Evolutionary conservation across 2,888 invertebrate genomes (phyloP).

Genomic region (Cephus nigrinus): DNA sequence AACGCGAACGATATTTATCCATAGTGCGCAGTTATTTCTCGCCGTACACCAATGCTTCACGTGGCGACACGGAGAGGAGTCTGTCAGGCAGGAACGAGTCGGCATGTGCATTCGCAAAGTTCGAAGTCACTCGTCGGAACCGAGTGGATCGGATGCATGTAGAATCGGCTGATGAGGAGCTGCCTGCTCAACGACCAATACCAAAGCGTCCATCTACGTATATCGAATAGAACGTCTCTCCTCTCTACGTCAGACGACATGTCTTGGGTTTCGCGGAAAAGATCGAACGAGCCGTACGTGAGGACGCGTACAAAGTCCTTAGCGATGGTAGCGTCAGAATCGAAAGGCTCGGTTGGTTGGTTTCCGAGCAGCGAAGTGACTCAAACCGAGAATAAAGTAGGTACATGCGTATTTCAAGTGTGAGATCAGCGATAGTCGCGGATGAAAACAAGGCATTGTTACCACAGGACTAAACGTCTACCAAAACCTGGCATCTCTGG

Average conservation of each 20-base stretch:
- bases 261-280: slow-evolving; percentile 58
- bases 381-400: neutral
- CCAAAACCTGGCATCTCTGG: neutral
- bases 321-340: neutral
- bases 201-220: slow-evolving; percentile 21
- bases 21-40: neutral
- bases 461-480: neutral
- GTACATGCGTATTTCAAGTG: neutral
- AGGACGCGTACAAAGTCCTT: slow-evolving; percentile 52
- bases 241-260: slow-evolving; percentile 48
- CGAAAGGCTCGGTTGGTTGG: neutral
- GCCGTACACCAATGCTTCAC: neutral
- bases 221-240: slow-evolving; percentile 45
- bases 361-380: neutral
- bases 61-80: neutral
- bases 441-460: neutral
- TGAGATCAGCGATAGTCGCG: neutral
- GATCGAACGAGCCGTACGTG: slow-evolving; percentile 58
- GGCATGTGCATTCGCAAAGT: neutral
- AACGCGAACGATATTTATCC: neutral
- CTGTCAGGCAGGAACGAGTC: neutral
- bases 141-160: neutral
- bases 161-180: neutral
- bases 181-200: neutral
- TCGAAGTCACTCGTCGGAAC: neutral